These are phyloP conservation scores for Pseudococcus jackbeardsleyi DNA, from an alignment of 2,888 invertebrate genomes.

Conservation along the genomic window DNA sequence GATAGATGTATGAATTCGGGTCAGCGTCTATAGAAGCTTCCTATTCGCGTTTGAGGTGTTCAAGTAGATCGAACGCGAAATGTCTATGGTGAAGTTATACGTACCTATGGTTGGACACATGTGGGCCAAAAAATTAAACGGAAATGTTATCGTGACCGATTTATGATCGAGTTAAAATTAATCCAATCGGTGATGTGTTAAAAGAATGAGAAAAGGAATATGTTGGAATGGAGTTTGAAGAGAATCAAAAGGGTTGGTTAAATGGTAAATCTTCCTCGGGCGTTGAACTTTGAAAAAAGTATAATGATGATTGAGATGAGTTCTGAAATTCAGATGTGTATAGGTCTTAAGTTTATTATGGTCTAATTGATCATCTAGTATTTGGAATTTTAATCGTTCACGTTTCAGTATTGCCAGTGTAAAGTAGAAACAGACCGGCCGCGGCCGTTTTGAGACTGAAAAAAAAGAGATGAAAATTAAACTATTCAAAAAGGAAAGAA, in stretches of 20 bases:
- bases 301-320: no score
- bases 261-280: neutral
- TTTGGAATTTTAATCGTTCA: no score
- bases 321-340: no score
- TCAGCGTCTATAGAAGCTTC: neutral
- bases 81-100: neutral
- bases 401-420: no score
- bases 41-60: neutral
- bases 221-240: neutral
- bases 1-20: slow-evolving; percentile 8
- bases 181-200: neutral
- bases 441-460: no score
- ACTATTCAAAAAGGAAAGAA: no score
- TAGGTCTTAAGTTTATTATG: no score
- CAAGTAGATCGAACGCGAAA: slow-evolving; percentile 17
- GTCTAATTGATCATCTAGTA: no score
- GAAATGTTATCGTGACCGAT: slow-evolving; percentile 31
- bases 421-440: no score
- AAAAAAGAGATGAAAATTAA: no score
- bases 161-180: slow-evolving; percentile 11
- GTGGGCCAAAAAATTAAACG: slow-evolving; percentile 38
- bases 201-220: neutral
- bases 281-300: neutral
- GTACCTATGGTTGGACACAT: neutral
- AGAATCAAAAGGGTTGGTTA: neutral